phyloP scores from a whole-genome alignment of 2,113 vertebrate species.

The Corythornis cristatus region DNA sequence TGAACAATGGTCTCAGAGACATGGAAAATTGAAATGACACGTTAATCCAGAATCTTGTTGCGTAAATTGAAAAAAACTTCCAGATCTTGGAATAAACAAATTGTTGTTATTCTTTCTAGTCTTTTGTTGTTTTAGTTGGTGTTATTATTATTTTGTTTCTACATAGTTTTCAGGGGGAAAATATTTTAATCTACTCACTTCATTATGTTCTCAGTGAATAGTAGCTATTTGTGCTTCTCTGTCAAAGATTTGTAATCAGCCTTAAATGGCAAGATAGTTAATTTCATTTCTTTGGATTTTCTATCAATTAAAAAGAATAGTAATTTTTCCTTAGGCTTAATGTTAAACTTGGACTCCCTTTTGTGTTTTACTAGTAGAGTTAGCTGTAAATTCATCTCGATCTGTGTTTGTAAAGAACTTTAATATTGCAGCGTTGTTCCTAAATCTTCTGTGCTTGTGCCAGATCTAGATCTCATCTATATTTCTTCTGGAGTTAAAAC shows the following conservation, averaged over 20 bases:
- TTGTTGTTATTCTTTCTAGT: background rate
- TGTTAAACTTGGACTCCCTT: background rate
- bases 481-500: conserved; percentile 8
- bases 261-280: background rate
- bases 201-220: background rate
- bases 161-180: background rate
- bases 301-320: background rate
- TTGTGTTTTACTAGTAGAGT: background rate
- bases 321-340: background rate
- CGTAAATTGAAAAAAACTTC: background rate
- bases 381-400: background rate
- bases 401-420: background rate
- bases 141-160: background rate
- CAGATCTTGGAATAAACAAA: background rate
- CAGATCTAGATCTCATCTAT: background rate
- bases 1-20: background rate
- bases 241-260: background rate
- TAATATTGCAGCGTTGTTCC: background rate
- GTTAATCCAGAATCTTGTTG: background rate
- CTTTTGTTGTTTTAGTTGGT: background rate
- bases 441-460: background rate
- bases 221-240: background rate
- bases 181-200: background rate
- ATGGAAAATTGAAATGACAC: background rate
- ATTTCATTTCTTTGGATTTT: background rate